These are phyloP conservation scores for Lates japonicus DNA, from an alignment of 2,797 vertebrate genomes.

Conservation along the genomic window DNA sequence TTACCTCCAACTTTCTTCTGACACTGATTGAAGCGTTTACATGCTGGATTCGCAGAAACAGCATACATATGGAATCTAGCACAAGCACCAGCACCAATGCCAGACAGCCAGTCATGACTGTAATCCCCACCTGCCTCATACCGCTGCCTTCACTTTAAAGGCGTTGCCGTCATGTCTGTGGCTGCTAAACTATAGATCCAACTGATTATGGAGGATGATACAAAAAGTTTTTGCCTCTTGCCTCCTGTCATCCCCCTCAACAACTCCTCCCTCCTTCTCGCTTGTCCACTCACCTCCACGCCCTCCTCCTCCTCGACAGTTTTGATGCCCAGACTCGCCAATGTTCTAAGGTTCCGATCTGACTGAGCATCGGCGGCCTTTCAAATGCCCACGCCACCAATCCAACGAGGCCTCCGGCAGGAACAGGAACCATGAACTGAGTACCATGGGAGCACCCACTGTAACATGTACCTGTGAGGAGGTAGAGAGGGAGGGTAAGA, in stretches of 20 bases:
- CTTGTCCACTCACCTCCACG: slow-evolving; percentile 88
- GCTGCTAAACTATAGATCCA: neutral
- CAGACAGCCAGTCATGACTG: too few relatives aligned
- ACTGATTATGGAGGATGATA: neutral
- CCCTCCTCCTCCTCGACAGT: slow-evolving; percentile 96
- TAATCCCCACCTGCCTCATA: too few relatives aligned
- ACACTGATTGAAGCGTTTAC: neutral
- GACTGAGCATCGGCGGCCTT: slow-evolving; percentile 96
- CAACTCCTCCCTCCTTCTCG: neutral
- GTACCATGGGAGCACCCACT: slow-evolving; percentile 92
- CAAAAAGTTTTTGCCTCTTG: neutral
- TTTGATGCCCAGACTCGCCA: slow-evolving; percentile 98
- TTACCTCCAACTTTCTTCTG: too few relatives aligned
- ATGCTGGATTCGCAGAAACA: too few relatives aligned
- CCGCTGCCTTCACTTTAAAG: neutral
- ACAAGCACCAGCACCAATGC: too few relatives aligned
- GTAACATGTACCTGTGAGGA: slow-evolving; percentile 96
- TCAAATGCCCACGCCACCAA: slow-evolving; percentile 96
- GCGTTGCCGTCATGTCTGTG: too few relatives aligned
- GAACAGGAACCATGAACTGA: slow-evolving; percentile 98
- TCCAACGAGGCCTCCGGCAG: slow-evolving; percentile 98
- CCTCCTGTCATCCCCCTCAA: neutral
- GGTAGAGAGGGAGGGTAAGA: slow-evolving; percentile 23
- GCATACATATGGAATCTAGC: too few relatives aligned
- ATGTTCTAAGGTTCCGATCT: slow-evolving; percentile 99